A percentile compares a stretch with the other conserved stretches of the same genome.
phyloP scores from a whole-genome alignment of 53 echinoderm and acorn worm genomes.

The Holothuria scabra region DNA sequence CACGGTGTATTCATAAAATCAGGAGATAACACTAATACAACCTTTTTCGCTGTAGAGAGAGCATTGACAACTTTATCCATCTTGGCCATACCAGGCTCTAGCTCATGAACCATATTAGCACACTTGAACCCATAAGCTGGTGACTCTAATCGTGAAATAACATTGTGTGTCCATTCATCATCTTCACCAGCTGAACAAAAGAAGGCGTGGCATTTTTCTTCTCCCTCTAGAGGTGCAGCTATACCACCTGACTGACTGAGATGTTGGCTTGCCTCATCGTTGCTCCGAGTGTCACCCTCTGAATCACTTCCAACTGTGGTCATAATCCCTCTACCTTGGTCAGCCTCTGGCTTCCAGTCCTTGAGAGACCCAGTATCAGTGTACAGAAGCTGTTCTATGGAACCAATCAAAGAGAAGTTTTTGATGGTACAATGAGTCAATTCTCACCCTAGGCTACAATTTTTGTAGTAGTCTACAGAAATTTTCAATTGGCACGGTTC shows the following conservation, averaged over 20 bases:
- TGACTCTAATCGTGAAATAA: conserved; percentile 81
- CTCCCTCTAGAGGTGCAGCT: conserved; percentile 81
- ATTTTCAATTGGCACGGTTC: too few species aligned
- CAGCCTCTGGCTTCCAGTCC: conserved; percentile 87
- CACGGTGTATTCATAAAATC: conserved; percentile 88
- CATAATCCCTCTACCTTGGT: conserved; percentile 77
- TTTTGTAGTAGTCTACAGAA: too few species aligned
- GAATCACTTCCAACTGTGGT: conserved; percentile 62
- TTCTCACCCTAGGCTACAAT: too few species aligned
- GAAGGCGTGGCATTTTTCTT: conserved; percentile 95
- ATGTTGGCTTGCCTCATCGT: conserved; percentile 40
- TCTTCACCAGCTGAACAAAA: conserved; percentile 90
- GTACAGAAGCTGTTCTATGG: conserved; percentile 71
- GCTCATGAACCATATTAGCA: conserved; percentile 74
- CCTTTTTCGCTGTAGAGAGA: conserved; percentile 80
- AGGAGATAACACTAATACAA: conserved; percentile 85
- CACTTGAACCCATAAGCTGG: conserved; percentile 87
- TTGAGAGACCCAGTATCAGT: conserved; percentile 70
- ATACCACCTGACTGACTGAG: conserved; percentile 57
- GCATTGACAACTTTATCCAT: conserved; percentile 93
- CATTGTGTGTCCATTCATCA: conserved; percentile 85
- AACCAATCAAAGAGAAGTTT: background rate
- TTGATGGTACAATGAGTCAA: background rate
- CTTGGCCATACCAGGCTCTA: conserved; percentile 73
- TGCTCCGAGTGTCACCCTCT: conserved; percentile 49